Evolutionary conservation across 2,113 vertebrate genomes (phyloP).

Genomic region (Nansenia antarctica): DNA sequence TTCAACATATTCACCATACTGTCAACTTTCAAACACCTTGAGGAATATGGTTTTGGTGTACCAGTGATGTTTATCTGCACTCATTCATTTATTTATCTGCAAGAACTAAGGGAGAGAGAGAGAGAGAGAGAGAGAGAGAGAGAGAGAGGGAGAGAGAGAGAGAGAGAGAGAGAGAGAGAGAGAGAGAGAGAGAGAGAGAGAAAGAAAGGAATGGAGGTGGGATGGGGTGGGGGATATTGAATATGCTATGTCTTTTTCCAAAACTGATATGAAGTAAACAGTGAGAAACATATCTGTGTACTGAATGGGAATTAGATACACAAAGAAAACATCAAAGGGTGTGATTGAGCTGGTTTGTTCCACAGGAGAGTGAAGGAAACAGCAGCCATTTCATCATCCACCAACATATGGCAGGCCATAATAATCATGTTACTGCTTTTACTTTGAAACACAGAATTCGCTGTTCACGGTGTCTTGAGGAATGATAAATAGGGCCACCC

Average conservation of each 20-base stretch:
- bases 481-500: conserved; percentile 36
- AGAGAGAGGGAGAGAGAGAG: background rate
- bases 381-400: conserved; percentile 60
- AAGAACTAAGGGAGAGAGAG: conserved; percentile 8
- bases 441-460: conserved; percentile 49
- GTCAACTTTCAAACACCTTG: no score
- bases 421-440: conserved; percentile 61
- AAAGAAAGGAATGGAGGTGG: background rate
- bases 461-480: conserved; percentile 43
- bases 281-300: conserved; percentile 51
- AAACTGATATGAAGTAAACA: conserved; percentile 50
- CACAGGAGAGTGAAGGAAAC: conserved; percentile 58
- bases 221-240: background rate
- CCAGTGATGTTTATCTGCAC: no score
- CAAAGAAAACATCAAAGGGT: conserved; percentile 70
- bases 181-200: background rate
- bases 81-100: no score
- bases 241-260: conserved; percentile 32
- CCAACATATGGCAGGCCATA: conserved; percentile 48
- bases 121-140: background rate
- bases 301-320: conserved; percentile 67
- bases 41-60: no score
- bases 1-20: no score
- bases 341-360: conserved; percentile 65
- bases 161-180: background rate